A percentile compares a stretch with the other conserved stretches of the same genome.
phyloP scores from a whole-genome alignment of 2,888 invertebrate species.

The Pyrochroa serraticornis region DNA sequence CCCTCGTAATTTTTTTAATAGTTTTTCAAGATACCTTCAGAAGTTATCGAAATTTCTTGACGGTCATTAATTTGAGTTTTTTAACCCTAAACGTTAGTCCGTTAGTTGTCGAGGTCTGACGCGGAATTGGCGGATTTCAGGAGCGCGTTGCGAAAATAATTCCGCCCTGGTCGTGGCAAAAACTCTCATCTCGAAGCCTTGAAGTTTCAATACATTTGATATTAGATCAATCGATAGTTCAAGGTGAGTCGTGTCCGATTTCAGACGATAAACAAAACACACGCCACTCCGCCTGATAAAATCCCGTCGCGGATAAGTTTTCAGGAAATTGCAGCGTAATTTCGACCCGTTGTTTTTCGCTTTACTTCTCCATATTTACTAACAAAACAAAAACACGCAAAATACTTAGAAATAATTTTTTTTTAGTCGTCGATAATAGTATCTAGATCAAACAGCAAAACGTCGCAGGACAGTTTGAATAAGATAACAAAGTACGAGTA shows the following conservation, averaged over 20 bases:
- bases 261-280: conserved; percentile 7
- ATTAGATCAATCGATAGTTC: conserved; percentile 33
- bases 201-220: conserved; percentile 17
- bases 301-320: background rate
- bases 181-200: conserved; percentile 11
- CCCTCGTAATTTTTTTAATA: too few species aligned
- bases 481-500: conserved; percentile 12
- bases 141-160: too few species aligned
- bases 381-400: background rate
- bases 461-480: conserved; percentile 16
- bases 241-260: conserved; percentile 27
- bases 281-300: background rate
- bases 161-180: conserved; percentile 1
- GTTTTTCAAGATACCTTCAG: too few species aligned
- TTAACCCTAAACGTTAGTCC: too few species aligned
- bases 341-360: background rate
- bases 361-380: background rate
- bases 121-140: too few species aligned
- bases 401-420: conserved; percentile 15
- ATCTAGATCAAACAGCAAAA: conserved; percentile 20
- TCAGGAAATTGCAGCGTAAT: conserved; percentile 2
- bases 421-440: conserved; percentile 17
- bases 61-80: too few species aligned
- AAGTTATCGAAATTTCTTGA: too few species aligned
- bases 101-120: too few species aligned